phyloP scores from a whole-genome alignment of 2,113 vertebrate genomes.

The Zosterops lateralis region DNA sequence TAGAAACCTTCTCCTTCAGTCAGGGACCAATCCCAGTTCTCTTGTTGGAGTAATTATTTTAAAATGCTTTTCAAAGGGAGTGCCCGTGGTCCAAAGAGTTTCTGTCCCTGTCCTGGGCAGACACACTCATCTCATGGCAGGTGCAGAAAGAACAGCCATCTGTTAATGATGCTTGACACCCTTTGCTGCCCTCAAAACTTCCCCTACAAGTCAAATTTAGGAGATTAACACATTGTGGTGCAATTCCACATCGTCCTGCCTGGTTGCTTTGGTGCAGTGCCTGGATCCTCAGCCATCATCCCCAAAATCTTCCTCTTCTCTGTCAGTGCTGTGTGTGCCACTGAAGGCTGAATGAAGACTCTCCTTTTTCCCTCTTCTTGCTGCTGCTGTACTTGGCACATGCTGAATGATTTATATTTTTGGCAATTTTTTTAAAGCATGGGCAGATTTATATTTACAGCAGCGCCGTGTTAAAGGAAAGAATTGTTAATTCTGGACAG shows the following conservation, averaged over 20 bases:
- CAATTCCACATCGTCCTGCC: not conserved
- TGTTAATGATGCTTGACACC: not conserved
- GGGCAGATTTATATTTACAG: not conserved
- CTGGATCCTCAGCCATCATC: not conserved
- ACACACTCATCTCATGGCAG: accelerated
- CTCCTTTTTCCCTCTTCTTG: not conserved
- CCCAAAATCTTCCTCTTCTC: not conserved
- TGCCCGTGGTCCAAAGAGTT: not conserved
- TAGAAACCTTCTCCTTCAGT: not conserved
- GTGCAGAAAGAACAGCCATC: not conserved
- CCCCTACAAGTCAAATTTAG: not conserved
- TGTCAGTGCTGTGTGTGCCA: not conserved
- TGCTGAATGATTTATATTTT: not conserved
- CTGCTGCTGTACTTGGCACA: not conserved
- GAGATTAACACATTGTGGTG: not conserved
- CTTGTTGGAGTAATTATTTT: not conserved
- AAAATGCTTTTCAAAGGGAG: not conserved
- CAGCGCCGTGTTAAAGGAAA: not conserved
- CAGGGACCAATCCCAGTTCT: not conserved
- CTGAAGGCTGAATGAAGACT: not conserved
- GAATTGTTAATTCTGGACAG: not conserved
- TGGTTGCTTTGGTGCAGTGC: not conserved
- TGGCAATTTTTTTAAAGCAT: not conserved
- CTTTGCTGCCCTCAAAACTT: not conserved
- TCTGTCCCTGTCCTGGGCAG: not conserved